Conservation (phyloP, 2,113 vertebrate species). For the Hemichromis elongatus region DNA sequence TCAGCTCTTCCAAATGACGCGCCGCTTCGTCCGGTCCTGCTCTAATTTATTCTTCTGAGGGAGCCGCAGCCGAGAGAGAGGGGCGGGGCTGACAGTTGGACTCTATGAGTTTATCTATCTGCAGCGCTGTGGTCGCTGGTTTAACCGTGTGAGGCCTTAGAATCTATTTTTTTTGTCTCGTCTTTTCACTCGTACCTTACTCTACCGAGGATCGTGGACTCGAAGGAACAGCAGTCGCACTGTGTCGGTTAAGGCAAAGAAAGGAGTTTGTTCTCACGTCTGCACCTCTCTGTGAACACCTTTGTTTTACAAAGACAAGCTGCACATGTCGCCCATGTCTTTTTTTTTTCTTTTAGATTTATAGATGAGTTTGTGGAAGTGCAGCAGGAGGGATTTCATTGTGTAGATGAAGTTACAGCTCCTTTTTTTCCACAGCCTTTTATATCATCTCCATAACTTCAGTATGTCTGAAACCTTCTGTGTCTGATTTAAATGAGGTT, state of each 20-base stretch:
- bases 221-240: neutral
- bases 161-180: neutral
- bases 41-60: neutral
- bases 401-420: neutral
- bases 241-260: neutral
- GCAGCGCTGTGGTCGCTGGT: conserved; percentile 50
- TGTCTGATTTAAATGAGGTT: neutral
- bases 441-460: neutral
- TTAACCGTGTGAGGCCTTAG: conserved; percentile 71
- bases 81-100: conserved; percentile 34
- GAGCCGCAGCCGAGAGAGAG: neutral
- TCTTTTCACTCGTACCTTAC: conserved; percentile 14
- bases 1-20: neutral
- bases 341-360: neutral
- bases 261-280: neutral
- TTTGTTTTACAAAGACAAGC: neutral
- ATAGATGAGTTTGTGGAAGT: neutral
- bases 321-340: neutral
- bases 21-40: neutral
- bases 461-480: neutral
- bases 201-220: neutral
- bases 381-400: neutral
- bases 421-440: neutral
- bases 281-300: neutral
- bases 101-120: conserved; percentile 63